phyloP scores from a whole-genome alignment of 2,888 invertebrate genomes.

The Agrochola lychnidis region DNA sequence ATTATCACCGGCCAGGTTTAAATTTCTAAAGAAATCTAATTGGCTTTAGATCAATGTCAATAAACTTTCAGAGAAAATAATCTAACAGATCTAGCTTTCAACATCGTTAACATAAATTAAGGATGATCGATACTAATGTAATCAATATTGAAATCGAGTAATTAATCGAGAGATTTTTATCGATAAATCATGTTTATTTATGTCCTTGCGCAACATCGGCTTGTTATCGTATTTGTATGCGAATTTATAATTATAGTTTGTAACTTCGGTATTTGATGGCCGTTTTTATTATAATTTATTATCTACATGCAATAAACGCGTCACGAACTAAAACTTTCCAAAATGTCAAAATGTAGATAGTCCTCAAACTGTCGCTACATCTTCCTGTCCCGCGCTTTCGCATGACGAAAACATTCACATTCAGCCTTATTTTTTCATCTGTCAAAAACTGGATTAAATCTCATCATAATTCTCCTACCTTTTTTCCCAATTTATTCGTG shows the following conservation, averaged over 20 bases:
- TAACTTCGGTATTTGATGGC: slow-evolving; percentile 4
- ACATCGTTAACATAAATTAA: slow-evolving; percentile 52
- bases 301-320: not conserved
- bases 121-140: slow-evolving; percentile 36
- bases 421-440: not conserved
- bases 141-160: slow-evolving; percentile 40
- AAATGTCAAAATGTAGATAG: not conserved
- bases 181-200: slow-evolving; percentile 48
- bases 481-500: not conserved
- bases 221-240: slow-evolving; percentile 22
- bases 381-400: not conserved
- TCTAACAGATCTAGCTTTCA: slow-evolving; percentile 41
- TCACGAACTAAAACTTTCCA: not conserved
- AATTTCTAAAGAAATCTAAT: slow-evolving; percentile 48
- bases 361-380: not conserved
- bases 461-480: not conserved
- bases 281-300: slow-evolving; percentile 6
- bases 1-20: slow-evolving; percentile 11
- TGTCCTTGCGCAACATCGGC: slow-evolving; percentile 34
- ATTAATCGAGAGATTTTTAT: slow-evolving; percentile 41
- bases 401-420: not conserved
- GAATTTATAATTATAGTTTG: slow-evolving; percentile 17
- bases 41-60: slow-evolving; percentile 9
- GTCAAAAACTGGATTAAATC: not conserved
- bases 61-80: slow-evolving; percentile 20